Conservation (phyloP, 2,113 vertebrate species). For the Carettochelys insculpta region DNA sequence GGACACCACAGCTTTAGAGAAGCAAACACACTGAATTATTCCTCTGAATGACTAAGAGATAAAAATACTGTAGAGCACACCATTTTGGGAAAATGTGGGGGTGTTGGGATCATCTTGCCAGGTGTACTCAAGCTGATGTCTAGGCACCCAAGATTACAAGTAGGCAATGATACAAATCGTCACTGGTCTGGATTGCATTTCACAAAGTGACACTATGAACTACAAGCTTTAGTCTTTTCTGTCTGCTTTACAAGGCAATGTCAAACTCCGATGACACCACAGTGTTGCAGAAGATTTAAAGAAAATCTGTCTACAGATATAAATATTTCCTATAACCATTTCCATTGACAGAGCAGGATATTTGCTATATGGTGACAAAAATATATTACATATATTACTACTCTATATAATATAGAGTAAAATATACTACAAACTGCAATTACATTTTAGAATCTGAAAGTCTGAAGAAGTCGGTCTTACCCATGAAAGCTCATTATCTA, state of each 20-base stretch:
- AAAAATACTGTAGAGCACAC: too few species aligned
- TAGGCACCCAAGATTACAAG: background rate
- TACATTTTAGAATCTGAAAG: background rate
- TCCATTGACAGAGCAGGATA: background rate
- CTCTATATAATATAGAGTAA: too few species aligned
- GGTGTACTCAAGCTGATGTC: too few species aligned
- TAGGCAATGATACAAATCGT: background rate
- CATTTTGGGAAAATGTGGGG: too few species aligned
- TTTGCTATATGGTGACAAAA: background rate
- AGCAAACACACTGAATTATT: background rate
- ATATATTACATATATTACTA: too few species aligned
- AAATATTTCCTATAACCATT: background rate
- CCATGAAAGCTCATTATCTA: too few species aligned
- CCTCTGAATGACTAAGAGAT: background rate
- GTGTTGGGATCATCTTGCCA: too few species aligned
- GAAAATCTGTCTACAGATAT: background rate
- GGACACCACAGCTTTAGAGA: too few species aligned
- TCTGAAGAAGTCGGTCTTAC: too few species aligned
- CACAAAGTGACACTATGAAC: background rate
- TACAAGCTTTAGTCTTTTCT: background rate
- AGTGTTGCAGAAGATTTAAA: background rate
- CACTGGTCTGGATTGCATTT: background rate
- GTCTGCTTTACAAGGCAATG: background rate
- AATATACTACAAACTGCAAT: background rate
- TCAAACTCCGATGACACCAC: background rate